Conservation (phyloP, 2,113 vertebrate genomes). For the Clinocottus analis region DNA sequence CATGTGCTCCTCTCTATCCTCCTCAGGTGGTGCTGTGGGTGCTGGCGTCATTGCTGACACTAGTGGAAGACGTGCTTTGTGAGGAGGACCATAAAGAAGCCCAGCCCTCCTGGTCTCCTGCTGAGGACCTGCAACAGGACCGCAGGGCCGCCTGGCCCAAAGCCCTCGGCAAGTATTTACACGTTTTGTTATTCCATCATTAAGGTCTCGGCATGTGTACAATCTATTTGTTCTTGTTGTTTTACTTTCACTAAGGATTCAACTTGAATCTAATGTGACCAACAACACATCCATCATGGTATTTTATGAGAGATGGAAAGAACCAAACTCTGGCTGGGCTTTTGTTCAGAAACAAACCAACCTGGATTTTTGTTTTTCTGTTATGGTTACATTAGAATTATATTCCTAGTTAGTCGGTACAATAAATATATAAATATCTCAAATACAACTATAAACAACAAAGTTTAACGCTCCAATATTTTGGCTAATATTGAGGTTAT, state of each 20-base stretch:
- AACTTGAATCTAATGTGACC: background rate
- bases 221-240: background rate
- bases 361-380: too few species aligned
- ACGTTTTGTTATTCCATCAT: background rate
- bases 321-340: background rate
- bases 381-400: too few species aligned
- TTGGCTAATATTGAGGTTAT: background rate
- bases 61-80: slow-evolving; percentile 68
- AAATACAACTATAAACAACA: background rate
- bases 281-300: background rate
- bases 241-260: background rate
- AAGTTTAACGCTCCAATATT: background rate
- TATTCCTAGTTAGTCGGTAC: background rate
- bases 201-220: background rate
- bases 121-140: slow-evolving; percentile 24
- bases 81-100: slow-evolving; percentile 53
- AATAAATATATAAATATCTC: background rate
- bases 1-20: background rate
- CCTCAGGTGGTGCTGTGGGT: slow-evolving; percentile 73
- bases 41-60: slow-evolving; percentile 60
- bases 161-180: slow-evolving; percentile 29
- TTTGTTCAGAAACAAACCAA: background rate
- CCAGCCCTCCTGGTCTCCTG: slow-evolving; percentile 32
- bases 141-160: slow-evolving; percentile 21
- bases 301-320: background rate